Conservation (phyloP, 2,888 invertebrate genomes). For the Drosophila multiciliata region DNA sequence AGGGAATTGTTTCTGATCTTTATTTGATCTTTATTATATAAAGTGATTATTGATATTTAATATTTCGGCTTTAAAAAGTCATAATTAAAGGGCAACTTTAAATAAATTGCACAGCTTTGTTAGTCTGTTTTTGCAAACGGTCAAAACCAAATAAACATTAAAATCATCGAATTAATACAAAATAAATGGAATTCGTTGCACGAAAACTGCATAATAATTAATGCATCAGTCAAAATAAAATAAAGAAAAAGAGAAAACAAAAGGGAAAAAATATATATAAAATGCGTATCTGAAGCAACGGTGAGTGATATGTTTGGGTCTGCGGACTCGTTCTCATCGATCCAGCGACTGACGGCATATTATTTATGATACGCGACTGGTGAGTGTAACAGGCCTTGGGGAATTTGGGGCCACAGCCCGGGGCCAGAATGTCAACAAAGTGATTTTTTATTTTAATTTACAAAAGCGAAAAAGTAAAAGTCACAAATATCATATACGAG, state of each 20-base stretch:
- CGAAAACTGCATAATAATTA: slow-evolving; percentile 37
- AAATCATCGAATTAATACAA: slow-evolving; percentile 22
- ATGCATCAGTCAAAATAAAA: slow-evolving; percentile 28
- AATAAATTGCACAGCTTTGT: neutral
- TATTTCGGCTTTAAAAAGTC: neutral
- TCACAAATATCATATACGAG: slow-evolving; percentile 39
- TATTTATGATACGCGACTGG: slow-evolving; percentile 51
- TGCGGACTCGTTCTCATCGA: slow-evolving; percentile 30
- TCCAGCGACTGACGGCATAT: slow-evolving; percentile 31
- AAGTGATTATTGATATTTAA: neutral
- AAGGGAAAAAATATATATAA: slow-evolving; percentile 5
- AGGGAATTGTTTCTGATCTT: neutral
- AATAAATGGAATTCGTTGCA: slow-evolving; percentile 31
- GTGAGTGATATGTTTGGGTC: slow-evolving; percentile 21
- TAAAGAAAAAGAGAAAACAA: slow-evolving; percentile 16
- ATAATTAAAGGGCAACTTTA: neutral
- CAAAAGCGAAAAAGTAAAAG: slow-evolving; percentile 35
- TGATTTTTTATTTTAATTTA: slow-evolving; percentile 67
- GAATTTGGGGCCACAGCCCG: slow-evolving; percentile 3
- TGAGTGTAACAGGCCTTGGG: slow-evolving; percentile 23
- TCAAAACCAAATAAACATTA: neutral
- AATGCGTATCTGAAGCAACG: slow-evolving; percentile 17
- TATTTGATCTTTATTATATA: no score
- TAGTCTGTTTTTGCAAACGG: no score
- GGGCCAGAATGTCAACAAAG: slow-evolving; percentile 67